These are phyloP conservation scores for Hesperia comma DNA, from an alignment of 2,888 invertebrate species.

Conservation along the genomic window DNA sequence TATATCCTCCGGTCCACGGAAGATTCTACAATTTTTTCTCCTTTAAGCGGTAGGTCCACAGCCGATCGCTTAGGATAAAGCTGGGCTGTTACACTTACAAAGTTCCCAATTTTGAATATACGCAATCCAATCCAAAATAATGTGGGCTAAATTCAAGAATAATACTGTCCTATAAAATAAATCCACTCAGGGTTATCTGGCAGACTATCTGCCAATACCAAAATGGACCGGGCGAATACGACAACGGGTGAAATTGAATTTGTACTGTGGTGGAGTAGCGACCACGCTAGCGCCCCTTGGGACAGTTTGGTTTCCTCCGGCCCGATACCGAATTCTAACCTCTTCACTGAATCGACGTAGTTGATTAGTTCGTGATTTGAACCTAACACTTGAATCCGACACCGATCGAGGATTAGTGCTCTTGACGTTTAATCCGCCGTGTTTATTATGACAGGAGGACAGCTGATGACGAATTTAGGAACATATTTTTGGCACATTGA, in stretches of 20 bases:
- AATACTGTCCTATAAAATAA: conserved; percentile 49
- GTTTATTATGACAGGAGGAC: too few relatives aligned
- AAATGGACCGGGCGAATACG: conserved; percentile 68
- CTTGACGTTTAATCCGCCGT: too few relatives aligned
- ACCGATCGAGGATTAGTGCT: not conserved
- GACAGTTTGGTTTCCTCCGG: conserved; percentile 50
- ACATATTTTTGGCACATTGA: too few relatives aligned
- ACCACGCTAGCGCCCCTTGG: conserved; percentile 54
- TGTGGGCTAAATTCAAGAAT: conserved; percentile 1
- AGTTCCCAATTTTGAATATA: too few relatives aligned
- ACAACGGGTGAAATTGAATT: conserved; percentile 72
- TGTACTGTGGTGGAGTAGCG: conserved; percentile 56
- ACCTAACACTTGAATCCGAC: not conserved
- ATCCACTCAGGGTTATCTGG: conserved; percentile 54
- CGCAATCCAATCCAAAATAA: too few relatives aligned
- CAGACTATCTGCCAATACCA: conserved; percentile 61
- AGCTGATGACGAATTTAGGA: too few relatives aligned
- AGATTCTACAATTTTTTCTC: too few relatives aligned
- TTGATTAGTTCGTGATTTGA: conserved; percentile 34
- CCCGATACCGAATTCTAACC: conserved; percentile 54
- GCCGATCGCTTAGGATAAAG: too few relatives aligned
- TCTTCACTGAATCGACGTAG: conserved; percentile 46
- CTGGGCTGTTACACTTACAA: too few relatives aligned
- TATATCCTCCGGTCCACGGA: too few relatives aligned
- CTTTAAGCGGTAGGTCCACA: too few relatives aligned